These are phyloP conservation scores for Pelobates cultripes DNA, from an alignment of 2,797 vertebrate genomes.

Conservation along the genomic window DNA sequence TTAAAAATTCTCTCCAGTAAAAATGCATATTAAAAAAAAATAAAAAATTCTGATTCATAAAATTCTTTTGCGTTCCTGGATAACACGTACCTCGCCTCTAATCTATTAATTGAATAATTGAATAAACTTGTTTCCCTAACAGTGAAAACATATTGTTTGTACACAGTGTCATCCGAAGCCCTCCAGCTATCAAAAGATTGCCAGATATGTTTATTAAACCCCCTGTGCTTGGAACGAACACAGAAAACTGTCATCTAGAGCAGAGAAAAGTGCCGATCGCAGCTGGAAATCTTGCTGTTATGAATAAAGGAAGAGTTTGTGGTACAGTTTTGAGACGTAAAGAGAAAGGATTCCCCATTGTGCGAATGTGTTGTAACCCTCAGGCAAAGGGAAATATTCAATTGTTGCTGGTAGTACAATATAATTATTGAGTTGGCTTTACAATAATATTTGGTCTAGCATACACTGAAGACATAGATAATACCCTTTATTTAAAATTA, in stretches of 20 bases:
- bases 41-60: slow-evolving; percentile 68
- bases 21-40: slow-evolving; percentile 19
- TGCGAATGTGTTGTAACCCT: slow-evolving; percentile 84
- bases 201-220: slow-evolving; percentile 98
- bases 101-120: slow-evolving; percentile 98
- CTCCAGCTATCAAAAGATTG: slow-evolving; percentile 86
- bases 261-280: slow-evolving; percentile 83
- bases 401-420: slow-evolving; percentile 78
- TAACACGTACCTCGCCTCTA: slow-evolving; percentile 88
- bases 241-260: slow-evolving; percentile 85
- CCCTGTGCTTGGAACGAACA: slow-evolving; percentile 85
- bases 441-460: slow-evolving; percentile 66
- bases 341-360: slow-evolving; percentile 81
- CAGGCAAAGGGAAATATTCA: slow-evolving; percentile 75
- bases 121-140: slow-evolving; percentile 94
- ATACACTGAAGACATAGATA: slow-evolving; percentile 64
- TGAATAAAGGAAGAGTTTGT: slow-evolving; percentile 86
- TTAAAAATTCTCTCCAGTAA: slow-evolving; percentile 27
- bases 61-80: slow-evolving; percentile 78
- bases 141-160: slow-evolving; percentile 84
- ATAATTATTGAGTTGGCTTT: slow-evolving; percentile 75
- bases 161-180: slow-evolving; percentile 88
- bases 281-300: slow-evolving; percentile 84
- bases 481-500: slow-evolving; percentile 57
- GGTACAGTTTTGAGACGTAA: slow-evolving; percentile 79